phyloP scores from a whole-genome alignment of 2,797 vertebrate genomes.

The Pipistrellus nathusii region DNA sequence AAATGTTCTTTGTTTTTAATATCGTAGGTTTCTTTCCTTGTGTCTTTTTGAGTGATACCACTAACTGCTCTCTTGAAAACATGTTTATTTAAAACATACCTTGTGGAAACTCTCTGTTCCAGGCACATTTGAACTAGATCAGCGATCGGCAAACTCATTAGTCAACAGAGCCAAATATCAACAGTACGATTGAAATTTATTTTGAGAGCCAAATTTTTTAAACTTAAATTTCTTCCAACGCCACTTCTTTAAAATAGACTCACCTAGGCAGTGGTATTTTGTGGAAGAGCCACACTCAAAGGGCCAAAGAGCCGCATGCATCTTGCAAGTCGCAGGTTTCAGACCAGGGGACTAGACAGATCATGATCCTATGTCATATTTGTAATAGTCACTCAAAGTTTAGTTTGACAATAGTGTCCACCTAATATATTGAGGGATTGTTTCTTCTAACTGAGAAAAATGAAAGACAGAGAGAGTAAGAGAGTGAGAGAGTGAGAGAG shows the following conservation, averaged over 20 bases:
- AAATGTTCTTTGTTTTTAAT: neutral
- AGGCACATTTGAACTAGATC: neutral
- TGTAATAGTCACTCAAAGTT: neutral
- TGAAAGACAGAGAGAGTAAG: accelerated
- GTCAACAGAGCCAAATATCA: too few relatives aligned
- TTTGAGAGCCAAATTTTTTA: too few relatives aligned
- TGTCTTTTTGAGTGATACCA: neutral
- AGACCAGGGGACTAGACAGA: neutral
- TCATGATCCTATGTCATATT: neutral
- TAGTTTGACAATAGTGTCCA: neutral
- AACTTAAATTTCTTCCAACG: too few relatives aligned
- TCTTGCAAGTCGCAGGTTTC: too few relatives aligned
- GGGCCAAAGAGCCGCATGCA: too few relatives aligned
- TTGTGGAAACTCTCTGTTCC: neutral
- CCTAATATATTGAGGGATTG: neutral
- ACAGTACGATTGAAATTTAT: too few relatives aligned
- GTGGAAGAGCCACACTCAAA: too few relatives aligned
- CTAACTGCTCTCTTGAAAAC: neutral
- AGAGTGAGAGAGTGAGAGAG: neutral
- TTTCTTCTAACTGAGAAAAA: neutral
- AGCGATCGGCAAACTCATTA: too few relatives aligned
- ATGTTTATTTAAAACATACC: neutral
- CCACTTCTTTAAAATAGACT: too few relatives aligned
- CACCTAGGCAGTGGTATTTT: too few relatives aligned
- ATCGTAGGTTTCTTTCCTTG: neutral